Evolutionary conservation across 2,797 vertebrate species (phyloP).

Genomic region (Lagodon rhomboides): DNA sequence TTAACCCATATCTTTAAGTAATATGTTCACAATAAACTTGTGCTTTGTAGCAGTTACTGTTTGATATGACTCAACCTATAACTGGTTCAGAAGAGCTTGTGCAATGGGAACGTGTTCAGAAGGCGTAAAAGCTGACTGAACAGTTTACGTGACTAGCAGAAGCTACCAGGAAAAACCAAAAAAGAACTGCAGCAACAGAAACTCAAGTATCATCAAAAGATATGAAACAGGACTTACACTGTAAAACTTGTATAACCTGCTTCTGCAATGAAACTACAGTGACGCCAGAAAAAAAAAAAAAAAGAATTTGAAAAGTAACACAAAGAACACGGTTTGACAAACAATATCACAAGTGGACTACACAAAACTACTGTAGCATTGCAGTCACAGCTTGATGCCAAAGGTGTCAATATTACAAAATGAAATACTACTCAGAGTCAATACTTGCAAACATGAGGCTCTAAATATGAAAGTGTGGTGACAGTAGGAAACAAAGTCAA

Average conservation of each 20-base stretch:
- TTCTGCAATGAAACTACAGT: background rate
- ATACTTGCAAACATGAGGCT: slow-evolving; percentile 7
- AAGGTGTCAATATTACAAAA: slow-evolving; percentile 12
- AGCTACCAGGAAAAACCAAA: background rate
- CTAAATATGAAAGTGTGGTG: background rate
- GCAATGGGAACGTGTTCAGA: background rate
- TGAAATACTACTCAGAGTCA: slow-evolving; percentile 16
- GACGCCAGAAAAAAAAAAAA: background rate
- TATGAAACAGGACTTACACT: background rate
- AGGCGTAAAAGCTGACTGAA: background rate
- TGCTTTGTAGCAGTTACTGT: background rate
- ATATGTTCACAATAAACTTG: background rate
- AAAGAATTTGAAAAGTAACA: slow-evolving; percentile 2
- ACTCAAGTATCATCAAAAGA: slow-evolving; percentile 7
- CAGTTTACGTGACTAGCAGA: too few species aligned
- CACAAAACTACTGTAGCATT: background rate
- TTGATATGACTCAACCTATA: background rate
- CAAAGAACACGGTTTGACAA: background rate
- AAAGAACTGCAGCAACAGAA: background rate
- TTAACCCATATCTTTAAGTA: slow-evolving; percentile 23
- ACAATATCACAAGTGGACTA: background rate
- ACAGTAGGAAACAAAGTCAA: slow-evolving; percentile 1
- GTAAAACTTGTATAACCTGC: background rate
- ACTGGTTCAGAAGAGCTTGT: background rate
- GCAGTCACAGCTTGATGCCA: background rate